Percentiles rank a stretch among this genome's conserved stretches.
phyloP scores from a whole-genome alignment of 2,888 invertebrate species.

The Netelia fuscicornis region DNA sequence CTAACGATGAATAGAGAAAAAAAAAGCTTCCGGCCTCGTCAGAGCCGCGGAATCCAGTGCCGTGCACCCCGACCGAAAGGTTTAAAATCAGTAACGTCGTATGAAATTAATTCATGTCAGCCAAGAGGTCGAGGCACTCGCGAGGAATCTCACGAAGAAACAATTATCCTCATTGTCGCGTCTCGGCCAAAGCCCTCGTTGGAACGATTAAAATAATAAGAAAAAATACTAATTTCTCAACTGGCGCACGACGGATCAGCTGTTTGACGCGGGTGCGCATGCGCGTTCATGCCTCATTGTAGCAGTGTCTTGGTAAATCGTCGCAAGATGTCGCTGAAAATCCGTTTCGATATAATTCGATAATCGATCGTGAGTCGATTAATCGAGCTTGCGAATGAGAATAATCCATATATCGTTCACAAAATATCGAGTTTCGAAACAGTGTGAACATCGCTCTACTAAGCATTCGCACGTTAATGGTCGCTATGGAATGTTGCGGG shows the following conservation, averaged over 20 bases:
- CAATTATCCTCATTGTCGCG: background rate
- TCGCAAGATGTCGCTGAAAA: no score
- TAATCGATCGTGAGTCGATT: no score
- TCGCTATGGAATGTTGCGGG: background rate
- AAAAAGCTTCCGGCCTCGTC: conserved; percentile 71
- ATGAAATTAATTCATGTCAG: background rate
- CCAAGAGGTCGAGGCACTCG: background rate
- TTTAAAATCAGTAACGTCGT: background rate
- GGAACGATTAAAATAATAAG: background rate
- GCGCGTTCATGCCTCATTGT: background rate
- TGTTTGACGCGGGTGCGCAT: background rate
- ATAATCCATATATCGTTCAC: no score
- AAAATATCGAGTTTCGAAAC: no score
- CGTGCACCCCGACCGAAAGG: background rate
- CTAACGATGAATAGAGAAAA: conserved; percentile 54
- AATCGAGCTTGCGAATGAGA: no score
- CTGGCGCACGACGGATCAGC: background rate
- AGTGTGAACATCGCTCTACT: no score
- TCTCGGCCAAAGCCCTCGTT: background rate
- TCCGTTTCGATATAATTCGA: no score
- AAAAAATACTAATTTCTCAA: background rate
- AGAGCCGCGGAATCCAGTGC: conserved; percentile 44
- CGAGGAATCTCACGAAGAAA: background rate
- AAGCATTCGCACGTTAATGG: no score
- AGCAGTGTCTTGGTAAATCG: no score